Conservation (phyloP, 2,888 invertebrate species). For the Camptogramma bilineatum region DNA sequence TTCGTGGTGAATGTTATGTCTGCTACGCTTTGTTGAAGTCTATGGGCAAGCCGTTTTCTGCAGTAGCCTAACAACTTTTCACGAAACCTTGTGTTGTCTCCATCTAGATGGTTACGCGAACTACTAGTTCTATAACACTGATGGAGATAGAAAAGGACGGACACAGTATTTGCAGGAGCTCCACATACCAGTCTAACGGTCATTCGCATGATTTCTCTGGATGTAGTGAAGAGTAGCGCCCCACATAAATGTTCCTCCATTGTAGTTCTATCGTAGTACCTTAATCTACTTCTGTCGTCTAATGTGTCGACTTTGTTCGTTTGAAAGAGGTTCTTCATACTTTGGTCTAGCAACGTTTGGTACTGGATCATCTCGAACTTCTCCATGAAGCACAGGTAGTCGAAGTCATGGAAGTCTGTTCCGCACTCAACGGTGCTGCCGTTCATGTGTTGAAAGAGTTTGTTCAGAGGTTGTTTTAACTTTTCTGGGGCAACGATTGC, state of each 20-base stretch:
- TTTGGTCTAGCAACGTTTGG: constrained; percentile 64
- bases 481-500: constrained; percentile 59
- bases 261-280: constrained; percentile 70
- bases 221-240: constrained; percentile 65
- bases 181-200: constrained; percentile 74
- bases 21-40: constrained; percentile 67
- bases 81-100: constrained; percentile 67
- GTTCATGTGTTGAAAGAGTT: constrained; percentile 69
- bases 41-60: constrained; percentile 62
- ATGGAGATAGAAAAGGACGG: constrained; percentile 77
- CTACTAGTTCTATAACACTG: constrained; percentile 73
- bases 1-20: constrained; percentile 65
- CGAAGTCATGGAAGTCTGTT: constrained; percentile 67
- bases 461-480: constrained; percentile 52
- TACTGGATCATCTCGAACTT: constrained; percentile 76
- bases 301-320: constrained; percentile 43
- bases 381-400: constrained; percentile 66
- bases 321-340: constrained; percentile 67
- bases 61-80: constrained; percentile 74
- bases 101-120: constrained; percentile 68
- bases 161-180: constrained; percentile 64
- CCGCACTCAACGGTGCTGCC: constrained; percentile 62
- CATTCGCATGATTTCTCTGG: constrained; percentile 73
- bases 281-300: constrained; percentile 53
- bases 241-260: constrained; percentile 74